Base-by-base conservation (phyloP, 2,888 invertebrate species). In the Drosophila macrospina region DNA sequence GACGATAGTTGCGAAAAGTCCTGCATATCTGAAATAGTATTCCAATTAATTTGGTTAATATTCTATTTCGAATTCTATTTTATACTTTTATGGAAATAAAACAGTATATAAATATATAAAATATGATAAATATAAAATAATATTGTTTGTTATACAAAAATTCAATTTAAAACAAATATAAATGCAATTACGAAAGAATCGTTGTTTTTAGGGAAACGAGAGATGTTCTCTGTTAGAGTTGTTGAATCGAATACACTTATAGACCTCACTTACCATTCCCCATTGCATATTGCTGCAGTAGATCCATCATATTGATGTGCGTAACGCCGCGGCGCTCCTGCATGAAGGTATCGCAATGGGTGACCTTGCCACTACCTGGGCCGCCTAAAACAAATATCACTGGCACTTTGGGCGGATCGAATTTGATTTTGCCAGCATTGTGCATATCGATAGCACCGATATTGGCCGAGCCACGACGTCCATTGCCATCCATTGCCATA, bases 281-380 rank as follows among this genome's bases (percentile, higher is more conserved):
- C 90, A 97, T 95, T 76, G 96, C 96, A 91, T 97, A 97, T 91
- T 97, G 97, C 91, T 97, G 97, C 80, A 97, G 93, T 11, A 97
- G 94, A 91, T 97, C 97, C 63, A 97, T 97, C 97, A 97, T 97
- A 92, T 97, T 97, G 92, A 97, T 96, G 92, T 97, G 97, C 48
- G 95, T 95, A 55, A 97, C 94, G 42, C 97, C 97, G 64, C 95
- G 95, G 80, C 96, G 95, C 93, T 97, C 97, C 93, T 97, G 96
- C 95, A 96, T 96, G 89, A 97, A 93, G 89, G 95, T 96, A 92
- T 97, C 98, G 93, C 98, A 98, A 92, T 98, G 98, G 89, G 98
- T 98, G 93, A 98, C 98, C 95, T 98, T 98, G 45, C 98, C 98
- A 93, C 98, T 98, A 84, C 98, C 98, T 76, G 98, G 98, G 74